Conservation (phyloP, 92 coral and sea anemone species). For the Scolanthus callimorphus region DNA sequence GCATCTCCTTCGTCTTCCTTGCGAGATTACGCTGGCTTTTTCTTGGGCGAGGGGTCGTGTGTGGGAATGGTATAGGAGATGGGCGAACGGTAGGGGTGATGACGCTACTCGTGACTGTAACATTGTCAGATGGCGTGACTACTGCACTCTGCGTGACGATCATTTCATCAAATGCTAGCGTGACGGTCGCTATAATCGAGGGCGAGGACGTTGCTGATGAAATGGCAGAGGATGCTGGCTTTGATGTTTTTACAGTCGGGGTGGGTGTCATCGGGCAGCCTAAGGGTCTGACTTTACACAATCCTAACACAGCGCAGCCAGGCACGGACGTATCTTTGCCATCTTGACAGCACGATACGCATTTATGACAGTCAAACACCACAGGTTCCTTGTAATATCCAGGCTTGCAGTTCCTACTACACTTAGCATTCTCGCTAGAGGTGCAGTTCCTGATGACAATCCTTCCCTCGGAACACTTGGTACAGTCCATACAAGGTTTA, state of each 20-base stretch:
- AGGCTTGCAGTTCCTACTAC: constrained; percentile 19
- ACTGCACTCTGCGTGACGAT: too few relatives aligned
- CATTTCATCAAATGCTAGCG: too few relatives aligned
- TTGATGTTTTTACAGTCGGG: neutral
- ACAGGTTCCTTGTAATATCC: constrained; percentile 24
- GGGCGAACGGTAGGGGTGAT: too few relatives aligned
- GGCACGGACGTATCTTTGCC: constrained; percentile 20
- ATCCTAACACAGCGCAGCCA: constrained; percentile 27
- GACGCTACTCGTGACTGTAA: too few relatives aligned
- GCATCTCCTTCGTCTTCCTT: too few relatives aligned
- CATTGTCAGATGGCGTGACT: too few relatives aligned
- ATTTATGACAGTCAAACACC: constrained; percentile 21
- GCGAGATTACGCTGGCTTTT: too few relatives aligned
- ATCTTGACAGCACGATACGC: constrained; percentile 38
- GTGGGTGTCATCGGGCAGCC: constrained; percentile 6
- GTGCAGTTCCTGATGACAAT: constrained; percentile 21
- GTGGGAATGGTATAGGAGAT: too few relatives aligned
- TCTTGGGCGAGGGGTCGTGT: too few relatives aligned
- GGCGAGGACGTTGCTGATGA: too few relatives aligned
- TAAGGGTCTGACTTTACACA: constrained; percentile 23
- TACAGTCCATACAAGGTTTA: constrained; percentile 39
- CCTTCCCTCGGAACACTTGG: constrained; percentile 31
- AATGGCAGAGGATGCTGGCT: too few relatives aligned
- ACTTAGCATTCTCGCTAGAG: constrained; percentile 18
- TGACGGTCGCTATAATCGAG: too few relatives aligned